Conservation (phyloP, 2,888 invertebrate genomes). For the Drosophila cognata region DNA sequence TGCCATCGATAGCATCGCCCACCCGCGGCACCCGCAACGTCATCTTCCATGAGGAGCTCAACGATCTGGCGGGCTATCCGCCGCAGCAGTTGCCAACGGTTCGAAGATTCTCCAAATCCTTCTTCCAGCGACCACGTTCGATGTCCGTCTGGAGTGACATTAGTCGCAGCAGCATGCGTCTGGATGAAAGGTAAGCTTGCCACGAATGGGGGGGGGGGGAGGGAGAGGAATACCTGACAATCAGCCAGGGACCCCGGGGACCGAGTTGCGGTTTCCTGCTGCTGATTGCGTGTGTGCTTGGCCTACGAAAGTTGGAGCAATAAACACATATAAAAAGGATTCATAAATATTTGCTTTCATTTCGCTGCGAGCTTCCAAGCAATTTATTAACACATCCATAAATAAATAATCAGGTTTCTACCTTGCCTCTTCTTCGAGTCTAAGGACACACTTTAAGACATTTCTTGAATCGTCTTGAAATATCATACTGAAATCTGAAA, state of each 20-base stretch:
- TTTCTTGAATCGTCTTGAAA: not conserved
- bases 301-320: not conserved
- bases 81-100: slow-evolving; percentile 75
- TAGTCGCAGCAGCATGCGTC: slow-evolving; percentile 92
- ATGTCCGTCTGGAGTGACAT: slow-evolving; percentile 96
- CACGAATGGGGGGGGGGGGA: not conserved
- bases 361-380: slow-evolving; percentile 4
- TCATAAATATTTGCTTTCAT: slow-evolving; percentile 62
- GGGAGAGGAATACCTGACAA: not conserved
- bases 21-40: slow-evolving; percentile 82
- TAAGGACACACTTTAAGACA: not conserved
- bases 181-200: slow-evolving; percentile 85
- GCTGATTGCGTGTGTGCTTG: slow-evolving; percentile 55
- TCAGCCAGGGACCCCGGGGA: not conserved
- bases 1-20: slow-evolving; percentile 81
- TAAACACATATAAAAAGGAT: slow-evolving; percentile 36
- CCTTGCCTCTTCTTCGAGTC: not conserved
- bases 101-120: slow-evolving; percentile 83
- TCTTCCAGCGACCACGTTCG: slow-evolving; percentile 88
- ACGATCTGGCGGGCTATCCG: slow-evolving; percentile 77
- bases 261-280: slow-evolving; percentile 1
- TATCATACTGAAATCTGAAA: not conserved
- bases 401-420: not conserved
- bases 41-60: slow-evolving; percentile 83
- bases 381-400: slow-evolving; percentile 4